These are phyloP conservation scores for Physocephala rufipes DNA, from an alignment of 2,888 invertebrate species.

Conservation along the genomic window DNA sequence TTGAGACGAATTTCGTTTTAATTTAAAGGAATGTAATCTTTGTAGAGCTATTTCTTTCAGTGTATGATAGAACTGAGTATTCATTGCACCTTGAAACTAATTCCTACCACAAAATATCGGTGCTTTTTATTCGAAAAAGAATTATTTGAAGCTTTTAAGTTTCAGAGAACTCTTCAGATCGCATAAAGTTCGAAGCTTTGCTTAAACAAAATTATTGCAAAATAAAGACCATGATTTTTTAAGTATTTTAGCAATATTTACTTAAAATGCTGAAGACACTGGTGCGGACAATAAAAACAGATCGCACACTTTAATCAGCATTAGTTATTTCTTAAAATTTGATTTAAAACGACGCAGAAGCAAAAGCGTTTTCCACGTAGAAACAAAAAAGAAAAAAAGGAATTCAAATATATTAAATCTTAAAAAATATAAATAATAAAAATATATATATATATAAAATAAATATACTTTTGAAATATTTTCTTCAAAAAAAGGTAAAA, in stretches of 20 bases:
- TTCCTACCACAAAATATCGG: too few species aligned
- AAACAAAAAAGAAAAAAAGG: neutral
- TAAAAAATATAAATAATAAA: neutral
- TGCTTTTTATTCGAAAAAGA: too few species aligned
- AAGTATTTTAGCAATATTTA: constrained; percentile 23
- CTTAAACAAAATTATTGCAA: neutral
- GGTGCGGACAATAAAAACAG: constrained; percentile 12
- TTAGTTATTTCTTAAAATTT: constrained; percentile 20
- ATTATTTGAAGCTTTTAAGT: neutral
- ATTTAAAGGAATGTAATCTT: constrained; percentile 35
- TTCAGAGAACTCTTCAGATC: too few species aligned
- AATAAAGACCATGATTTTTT: constrained; percentile 7
- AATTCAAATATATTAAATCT: neutral
- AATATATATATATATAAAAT: neutral
- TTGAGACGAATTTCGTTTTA: too few species aligned
- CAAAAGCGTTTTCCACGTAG: too few species aligned
- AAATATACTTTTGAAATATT: neutral
- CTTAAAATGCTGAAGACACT: neutral
- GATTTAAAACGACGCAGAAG: constrained; percentile 4
- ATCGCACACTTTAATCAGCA: neutral
- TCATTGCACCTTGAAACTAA: too few species aligned
- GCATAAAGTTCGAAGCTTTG: neutral
- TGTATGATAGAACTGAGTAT: too few species aligned
- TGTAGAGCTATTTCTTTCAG: constrained; percentile 13
- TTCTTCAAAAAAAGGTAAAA: too few species aligned